Evolutionary conservation across 2,797 vertebrate species (phyloP).

Genomic region (Anguilla anguilla): DNA sequence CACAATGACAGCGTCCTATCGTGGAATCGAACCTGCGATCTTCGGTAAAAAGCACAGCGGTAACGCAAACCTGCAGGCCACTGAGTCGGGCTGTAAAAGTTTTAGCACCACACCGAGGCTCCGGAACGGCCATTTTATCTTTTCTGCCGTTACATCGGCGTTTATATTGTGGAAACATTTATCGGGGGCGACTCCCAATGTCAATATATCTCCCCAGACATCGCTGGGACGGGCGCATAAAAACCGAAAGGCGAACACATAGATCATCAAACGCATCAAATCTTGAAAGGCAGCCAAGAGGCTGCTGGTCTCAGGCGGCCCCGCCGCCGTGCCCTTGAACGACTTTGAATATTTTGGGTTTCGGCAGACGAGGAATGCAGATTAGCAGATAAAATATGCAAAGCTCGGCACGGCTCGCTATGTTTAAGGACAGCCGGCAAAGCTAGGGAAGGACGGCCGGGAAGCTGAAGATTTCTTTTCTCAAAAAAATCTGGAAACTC

Average conservation of each 20-base stretch:
- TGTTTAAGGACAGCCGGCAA: neutral
- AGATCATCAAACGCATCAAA: neutral
- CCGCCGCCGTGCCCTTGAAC: neutral
- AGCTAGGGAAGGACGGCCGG: too few species aligned
- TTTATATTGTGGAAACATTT: neutral
- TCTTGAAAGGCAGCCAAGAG: constrained; percentile 1
- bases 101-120: neutral
- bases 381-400: neutral
- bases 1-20: too few species aligned
- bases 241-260: neutral
- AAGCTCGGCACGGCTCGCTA: neutral
- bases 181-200: neutral
- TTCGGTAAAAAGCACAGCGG: too few species aligned
- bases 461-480: neutral
- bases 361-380: neutral
- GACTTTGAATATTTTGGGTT: neutral
- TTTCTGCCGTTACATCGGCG: neutral
- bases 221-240: neutral
- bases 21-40: too few species aligned
- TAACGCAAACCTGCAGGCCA: neutral
- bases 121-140: neutral
- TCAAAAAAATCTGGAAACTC: neutral
- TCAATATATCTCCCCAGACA: neutral
- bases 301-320: neutral
- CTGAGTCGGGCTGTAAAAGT: neutral